phyloP scores from a whole-genome alignment of 2,113 vertebrate species.

The Rhabdornis inornatus region DNA sequence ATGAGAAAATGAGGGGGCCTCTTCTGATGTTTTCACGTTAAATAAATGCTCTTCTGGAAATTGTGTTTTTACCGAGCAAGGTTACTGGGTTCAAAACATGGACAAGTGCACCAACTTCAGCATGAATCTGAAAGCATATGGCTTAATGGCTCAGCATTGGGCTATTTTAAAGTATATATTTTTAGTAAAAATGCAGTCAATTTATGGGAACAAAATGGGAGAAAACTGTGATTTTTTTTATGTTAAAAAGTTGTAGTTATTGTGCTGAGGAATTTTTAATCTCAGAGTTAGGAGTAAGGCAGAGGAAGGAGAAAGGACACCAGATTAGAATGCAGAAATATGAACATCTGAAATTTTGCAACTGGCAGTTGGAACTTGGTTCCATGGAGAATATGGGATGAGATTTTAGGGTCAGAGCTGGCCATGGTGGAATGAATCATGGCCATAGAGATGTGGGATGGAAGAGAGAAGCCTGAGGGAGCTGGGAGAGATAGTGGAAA shows the following conservation, averaged over 20 bases:
- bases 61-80: background rate
- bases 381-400: background rate
- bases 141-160: background rate
- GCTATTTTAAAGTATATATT: background rate
- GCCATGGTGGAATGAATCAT: accelerated
- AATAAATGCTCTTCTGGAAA: background rate
- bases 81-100: background rate
- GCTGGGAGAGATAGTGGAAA: background rate
- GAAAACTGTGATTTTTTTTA: background rate
- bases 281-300: background rate
- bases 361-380: background rate
- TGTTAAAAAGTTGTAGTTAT: background rate
- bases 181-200: background rate
- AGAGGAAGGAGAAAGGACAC: background rate
- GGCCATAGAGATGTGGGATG: background rate
- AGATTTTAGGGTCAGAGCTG: background rate
- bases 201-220: background rate
- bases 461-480: background rate
- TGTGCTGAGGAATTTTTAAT: background rate
- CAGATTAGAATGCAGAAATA: background rate
- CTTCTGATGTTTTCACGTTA: background rate
- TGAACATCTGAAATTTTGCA: background rate
- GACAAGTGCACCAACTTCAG: background rate
- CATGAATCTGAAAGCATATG: background rate
- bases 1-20: background rate